A percentile compares a stretch with the other conserved stretches of the same genome.
These are phyloP conservation scores for Apostichopus japonicus DNA, from an alignment of 35 echinoderm and acorn worm genomes.

Conservation along the genomic window DNA sequence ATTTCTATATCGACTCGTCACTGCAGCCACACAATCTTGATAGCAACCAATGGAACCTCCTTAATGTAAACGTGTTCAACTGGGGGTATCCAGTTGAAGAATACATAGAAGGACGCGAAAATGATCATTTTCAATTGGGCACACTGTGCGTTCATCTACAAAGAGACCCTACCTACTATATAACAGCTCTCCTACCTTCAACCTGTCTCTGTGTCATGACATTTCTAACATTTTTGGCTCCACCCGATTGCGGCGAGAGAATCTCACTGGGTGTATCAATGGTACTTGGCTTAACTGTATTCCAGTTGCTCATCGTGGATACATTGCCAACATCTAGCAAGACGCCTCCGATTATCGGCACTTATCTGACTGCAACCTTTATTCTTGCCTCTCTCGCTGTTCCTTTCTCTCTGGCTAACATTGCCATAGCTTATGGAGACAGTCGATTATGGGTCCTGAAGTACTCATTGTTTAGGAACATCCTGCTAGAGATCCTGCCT, in stretches of 20 bases:
- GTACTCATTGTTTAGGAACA: background rate
- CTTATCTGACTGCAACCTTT: background rate
- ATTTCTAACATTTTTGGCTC: background rate
- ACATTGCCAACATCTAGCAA: background rate
- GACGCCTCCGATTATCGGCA: background rate
- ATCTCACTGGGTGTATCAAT: background rate
- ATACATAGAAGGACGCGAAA: background rate
- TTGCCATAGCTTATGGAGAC: background rate
- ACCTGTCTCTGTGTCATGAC: background rate
- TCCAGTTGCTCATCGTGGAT: background rate
- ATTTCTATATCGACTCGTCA: background rate
- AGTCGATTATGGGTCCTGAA: background rate
- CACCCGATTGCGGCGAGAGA: background rate
- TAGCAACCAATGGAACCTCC: slow-evolving; percentile 4
- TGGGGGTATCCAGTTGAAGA: background rate
- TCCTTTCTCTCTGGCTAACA: background rate
- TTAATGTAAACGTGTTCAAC: background rate
- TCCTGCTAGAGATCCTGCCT: background rate
- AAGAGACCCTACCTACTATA: background rate
- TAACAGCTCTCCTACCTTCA: background rate
- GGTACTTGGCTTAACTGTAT: background rate
- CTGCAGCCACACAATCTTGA: background rate
- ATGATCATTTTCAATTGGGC: background rate
- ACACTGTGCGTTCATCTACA: background rate
- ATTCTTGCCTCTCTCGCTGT: background rate